Conservation (phyloP, 2,797 vertebrate genomes). For the Botia kubotai region DNA sequence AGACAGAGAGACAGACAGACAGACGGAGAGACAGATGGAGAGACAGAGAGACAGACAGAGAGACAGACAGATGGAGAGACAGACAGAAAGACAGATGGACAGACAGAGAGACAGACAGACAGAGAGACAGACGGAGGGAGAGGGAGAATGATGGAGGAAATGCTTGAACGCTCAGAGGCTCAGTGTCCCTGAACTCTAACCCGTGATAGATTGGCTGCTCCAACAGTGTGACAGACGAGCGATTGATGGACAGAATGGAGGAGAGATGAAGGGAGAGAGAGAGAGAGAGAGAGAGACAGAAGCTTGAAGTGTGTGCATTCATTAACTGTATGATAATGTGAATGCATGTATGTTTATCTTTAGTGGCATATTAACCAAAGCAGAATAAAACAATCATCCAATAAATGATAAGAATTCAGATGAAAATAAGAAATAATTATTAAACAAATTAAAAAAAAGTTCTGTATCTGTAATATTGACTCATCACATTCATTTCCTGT, state of each 20-base stretch:
- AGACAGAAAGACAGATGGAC: conserved; percentile 8
- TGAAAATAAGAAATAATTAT: not conserved
- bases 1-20: too few species aligned
- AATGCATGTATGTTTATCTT: not conserved
- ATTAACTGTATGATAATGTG: not conserved
- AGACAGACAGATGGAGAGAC: too few species aligned
- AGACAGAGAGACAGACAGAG: too few species aligned
- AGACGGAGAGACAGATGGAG: too few species aligned
- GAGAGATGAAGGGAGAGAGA: conserved; percentile 77
- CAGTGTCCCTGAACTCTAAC: conserved; percentile 71
- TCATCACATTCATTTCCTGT: not conserved
- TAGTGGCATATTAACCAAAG: not conserved
- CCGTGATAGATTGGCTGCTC: conserved; percentile 84
- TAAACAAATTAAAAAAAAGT: too few species aligned
- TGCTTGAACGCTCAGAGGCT: conserved; percentile 45
- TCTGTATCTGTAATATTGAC: too few species aligned
- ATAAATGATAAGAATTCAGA: not conserved
- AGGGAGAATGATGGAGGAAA: conserved; percentile 46
- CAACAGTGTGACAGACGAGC: conserved; percentile 79
- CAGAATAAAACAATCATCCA: not conserved
- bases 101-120: conserved; percentile 14
- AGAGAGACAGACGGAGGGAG: conserved; percentile 11
- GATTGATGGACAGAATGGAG: conserved; percentile 74
- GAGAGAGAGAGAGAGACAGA: conserved; percentile 32
- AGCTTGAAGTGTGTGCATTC: conserved; percentile 1